These are phyloP conservation scores for Plutomurus gul DNA, from an alignment of 1,140 invertebrate genomes.

Conservation along the genomic window DNA sequence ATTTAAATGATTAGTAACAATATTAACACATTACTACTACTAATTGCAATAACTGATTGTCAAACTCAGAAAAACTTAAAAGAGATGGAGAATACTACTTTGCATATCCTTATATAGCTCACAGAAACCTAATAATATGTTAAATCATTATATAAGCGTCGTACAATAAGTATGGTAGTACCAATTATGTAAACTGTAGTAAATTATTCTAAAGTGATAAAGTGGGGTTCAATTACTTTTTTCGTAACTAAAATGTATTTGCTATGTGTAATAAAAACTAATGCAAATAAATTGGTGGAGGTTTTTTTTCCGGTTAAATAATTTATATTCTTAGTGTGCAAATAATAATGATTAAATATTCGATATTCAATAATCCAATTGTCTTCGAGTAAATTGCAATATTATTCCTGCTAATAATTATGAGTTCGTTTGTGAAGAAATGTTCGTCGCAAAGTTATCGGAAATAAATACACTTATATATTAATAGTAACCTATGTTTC, in stretches of 20 bases:
- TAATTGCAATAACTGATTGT: background rate
- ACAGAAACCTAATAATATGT: too few species aligned
- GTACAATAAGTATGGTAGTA: too few species aligned
- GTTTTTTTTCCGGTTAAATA: background rate
- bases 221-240: background rate
- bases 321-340: too few species aligned
- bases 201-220: background rate
- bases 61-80: background rate
- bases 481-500: background rate
- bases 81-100: too few species aligned
- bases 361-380: too few species aligned
- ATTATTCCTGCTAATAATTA: background rate
- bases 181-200: too few species aligned
- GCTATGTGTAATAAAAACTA: background rate
- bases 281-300: background rate
- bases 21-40: background rate
- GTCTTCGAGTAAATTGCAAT: too few species aligned
- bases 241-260: background rate
- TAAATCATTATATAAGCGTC: too few species aligned
- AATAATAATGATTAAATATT: too few species aligned
- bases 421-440: background rate
- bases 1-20: too few species aligned
- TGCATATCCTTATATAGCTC: background rate
- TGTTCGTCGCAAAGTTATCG: constrained; percentile 14
- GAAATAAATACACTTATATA: constrained; percentile 15